Percentiles rank a stretch among this genome's conserved stretches.
phyloP scores from a whole-genome alignment of 2,113 vertebrate genomes.

The Alosa alosa region DNA sequence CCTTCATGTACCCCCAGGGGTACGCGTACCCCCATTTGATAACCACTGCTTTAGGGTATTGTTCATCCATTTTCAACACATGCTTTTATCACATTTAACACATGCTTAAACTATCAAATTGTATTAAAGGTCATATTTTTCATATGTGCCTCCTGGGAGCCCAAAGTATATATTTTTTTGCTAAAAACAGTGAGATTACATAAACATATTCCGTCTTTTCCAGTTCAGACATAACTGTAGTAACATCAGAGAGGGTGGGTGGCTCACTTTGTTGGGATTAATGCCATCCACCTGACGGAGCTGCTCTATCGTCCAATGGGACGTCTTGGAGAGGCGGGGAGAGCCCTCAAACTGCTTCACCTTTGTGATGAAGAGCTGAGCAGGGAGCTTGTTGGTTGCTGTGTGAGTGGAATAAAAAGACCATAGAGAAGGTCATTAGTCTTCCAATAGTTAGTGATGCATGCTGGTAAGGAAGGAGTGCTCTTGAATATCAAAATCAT shows the following conservation, averaged over 20 bases:
- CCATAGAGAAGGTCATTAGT: background rate
- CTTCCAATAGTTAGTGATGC: background rate
- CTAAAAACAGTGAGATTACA: background rate
- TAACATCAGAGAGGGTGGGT: background rate
- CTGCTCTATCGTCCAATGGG: slow-evolving; percentile 88
- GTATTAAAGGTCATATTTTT: too few relatives aligned
- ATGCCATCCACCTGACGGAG: slow-evolving; percentile 91
- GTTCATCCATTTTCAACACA: too few relatives aligned
- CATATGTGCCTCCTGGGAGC: background rate
- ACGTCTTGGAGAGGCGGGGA: slow-evolving; percentile 77
- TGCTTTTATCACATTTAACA: too few relatives aligned
- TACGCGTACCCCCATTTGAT: too few relatives aligned
- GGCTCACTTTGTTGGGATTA: slow-evolving; percentile 84
- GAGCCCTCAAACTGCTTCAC: slow-evolving; percentile 88
- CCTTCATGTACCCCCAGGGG: too few relatives aligned
- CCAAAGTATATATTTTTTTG: background rate
- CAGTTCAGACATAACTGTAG: background rate
- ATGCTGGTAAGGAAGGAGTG: background rate
- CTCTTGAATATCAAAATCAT: background rate
- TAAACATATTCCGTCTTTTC: background rate
- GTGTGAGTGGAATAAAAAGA: slow-evolving; percentile 3
- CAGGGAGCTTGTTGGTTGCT: slow-evolving; percentile 89
- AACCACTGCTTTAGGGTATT: too few relatives aligned
- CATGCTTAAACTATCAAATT: too few relatives aligned
- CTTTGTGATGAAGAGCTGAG: slow-evolving; percentile 87